Conservation (phyloP, 1,140 invertebrate genomes). For the Antheraea pernyi region DNA sequence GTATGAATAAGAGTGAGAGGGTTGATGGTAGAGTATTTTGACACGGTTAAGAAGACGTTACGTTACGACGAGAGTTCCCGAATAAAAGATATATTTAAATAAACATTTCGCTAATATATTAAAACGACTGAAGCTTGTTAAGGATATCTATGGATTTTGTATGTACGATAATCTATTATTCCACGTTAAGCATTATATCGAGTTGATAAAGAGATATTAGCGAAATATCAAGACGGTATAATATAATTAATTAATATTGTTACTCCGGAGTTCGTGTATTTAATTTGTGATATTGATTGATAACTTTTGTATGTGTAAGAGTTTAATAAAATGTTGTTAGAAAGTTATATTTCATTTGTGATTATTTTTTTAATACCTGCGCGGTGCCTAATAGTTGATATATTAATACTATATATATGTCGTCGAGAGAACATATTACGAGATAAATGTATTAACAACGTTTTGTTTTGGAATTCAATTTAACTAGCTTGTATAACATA, state of each 20-base stretch:
- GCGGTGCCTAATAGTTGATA: background rate
- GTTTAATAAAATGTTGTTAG: slow-evolving; percentile 69
- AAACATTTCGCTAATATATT: background rate
- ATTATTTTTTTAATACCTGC: background rate
- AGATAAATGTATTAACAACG: no score
- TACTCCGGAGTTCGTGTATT: slow-evolving; percentile 34
- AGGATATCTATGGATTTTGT: background rate
- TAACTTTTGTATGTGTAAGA: slow-evolving; percentile 67
- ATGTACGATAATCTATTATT: background rate
- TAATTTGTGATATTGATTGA: slow-evolving; percentile 71
- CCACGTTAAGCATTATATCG: background rate
- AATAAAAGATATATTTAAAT: background rate
- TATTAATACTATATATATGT: background rate
- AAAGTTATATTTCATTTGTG: slow-evolving; percentile 44
- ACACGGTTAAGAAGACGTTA: background rate
- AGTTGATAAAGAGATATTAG: no score
- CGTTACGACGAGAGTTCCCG: no score
- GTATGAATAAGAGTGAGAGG: slow-evolving; percentile 2
- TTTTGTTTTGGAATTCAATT: no score
- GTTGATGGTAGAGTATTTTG: background rate
- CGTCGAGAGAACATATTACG: background rate
- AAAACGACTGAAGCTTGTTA: background rate
- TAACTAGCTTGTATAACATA: no score
- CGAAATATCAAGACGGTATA: no score
- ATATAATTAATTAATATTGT: background rate